Evolutionary conservation across 2,797 vertebrate genomes (phyloP).

Genomic region (Melanotaenia trifasciata): DNA sequence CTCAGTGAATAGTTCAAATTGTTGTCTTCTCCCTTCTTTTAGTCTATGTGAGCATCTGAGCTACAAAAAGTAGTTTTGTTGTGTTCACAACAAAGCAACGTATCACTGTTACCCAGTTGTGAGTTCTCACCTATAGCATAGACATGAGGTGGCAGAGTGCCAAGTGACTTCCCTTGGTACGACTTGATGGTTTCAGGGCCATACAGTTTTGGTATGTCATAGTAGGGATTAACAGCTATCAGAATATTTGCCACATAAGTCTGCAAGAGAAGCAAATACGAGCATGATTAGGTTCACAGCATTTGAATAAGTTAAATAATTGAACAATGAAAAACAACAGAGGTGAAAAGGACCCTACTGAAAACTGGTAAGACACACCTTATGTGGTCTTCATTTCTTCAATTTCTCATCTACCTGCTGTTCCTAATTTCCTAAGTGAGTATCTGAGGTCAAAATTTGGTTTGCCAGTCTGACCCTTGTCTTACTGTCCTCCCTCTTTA

Average conservation of each 20-base stretch:
- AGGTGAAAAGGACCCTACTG: slow-evolving; percentile 26
- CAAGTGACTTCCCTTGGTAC: slow-evolving; percentile 93
- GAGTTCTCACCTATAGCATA: slow-evolving; percentile 91
- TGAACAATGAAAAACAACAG: slow-evolving; percentile 25
- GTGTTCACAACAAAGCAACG: no score
- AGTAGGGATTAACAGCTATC: slow-evolving; percentile 98
- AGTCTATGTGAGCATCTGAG: background rate
- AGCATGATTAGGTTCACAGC: slow-evolving; percentile 1
- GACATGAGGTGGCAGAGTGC: slow-evolving; percentile 94
- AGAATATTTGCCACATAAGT: slow-evolving; percentile 98
- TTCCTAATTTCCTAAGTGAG: slow-evolving; percentile 68
- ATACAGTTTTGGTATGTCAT: slow-evolving; percentile 94
- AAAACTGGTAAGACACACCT: slow-evolving; percentile 32
- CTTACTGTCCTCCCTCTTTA: slow-evolving; percentile 43
- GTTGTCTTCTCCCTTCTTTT: background rate
- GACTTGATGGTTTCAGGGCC: slow-evolving; percentile 90
- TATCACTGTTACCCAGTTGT: background rate
- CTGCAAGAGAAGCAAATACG: slow-evolving; percentile 73
- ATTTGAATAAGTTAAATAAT: slow-evolving; percentile 31
- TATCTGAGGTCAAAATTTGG: slow-evolving; percentile 48
- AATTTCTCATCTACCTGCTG: slow-evolving; percentile 54
- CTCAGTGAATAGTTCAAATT: background rate
- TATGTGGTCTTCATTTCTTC: slow-evolving; percentile 28
- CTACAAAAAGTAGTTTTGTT: background rate
- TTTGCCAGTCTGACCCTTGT: slow-evolving; percentile 53